phyloP scores from a whole-genome alignment of 2,113 vertebrate genomes.

The Toxotes jaculatrix region DNA sequence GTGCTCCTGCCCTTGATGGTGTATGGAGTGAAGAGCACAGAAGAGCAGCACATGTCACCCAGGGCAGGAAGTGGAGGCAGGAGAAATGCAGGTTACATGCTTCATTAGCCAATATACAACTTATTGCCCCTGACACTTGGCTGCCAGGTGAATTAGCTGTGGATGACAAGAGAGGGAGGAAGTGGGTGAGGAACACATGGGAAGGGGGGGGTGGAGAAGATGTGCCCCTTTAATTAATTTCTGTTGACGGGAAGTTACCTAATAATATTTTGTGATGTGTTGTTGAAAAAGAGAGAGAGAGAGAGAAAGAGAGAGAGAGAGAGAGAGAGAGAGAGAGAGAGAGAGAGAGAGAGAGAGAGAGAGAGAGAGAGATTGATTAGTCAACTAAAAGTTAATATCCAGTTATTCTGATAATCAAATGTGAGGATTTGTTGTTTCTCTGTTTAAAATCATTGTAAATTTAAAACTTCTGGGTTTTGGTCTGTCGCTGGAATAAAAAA shows the following conservation, averaged over 20 bases:
- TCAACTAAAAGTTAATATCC: not conserved
- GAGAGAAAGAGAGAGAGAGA: not conserved
- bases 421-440: not conserved
- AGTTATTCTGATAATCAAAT: not conserved
- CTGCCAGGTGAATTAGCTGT: constrained; percentile 65
- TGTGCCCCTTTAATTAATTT: constrained; percentile 30
- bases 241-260: constrained; percentile 15
- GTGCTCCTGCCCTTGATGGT: constrained; percentile 70
- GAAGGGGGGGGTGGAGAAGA: not conserved
- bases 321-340: not conserved
- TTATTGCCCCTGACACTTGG: constrained; percentile 48
- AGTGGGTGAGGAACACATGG: constrained; percentile 1
- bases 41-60: constrained; percentile 64
- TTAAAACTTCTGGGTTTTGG: not conserved
- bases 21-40: constrained; percentile 62
- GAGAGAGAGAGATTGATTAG: not conserved
- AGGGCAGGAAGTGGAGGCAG: constrained; percentile 57
- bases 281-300: not conserved
- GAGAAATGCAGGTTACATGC: constrained; percentile 68
- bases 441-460: not conserved
- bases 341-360: not conserved
- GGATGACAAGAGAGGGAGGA: constrained; percentile 44
- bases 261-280: not conserved
- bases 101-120: constrained; percentile 72
- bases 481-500: not conserved